These are phyloP conservation scores for Brachynemurus nebulosus DNA, from an alignment of 2,888 invertebrate genomes.

Conservation along the genomic window DNA sequence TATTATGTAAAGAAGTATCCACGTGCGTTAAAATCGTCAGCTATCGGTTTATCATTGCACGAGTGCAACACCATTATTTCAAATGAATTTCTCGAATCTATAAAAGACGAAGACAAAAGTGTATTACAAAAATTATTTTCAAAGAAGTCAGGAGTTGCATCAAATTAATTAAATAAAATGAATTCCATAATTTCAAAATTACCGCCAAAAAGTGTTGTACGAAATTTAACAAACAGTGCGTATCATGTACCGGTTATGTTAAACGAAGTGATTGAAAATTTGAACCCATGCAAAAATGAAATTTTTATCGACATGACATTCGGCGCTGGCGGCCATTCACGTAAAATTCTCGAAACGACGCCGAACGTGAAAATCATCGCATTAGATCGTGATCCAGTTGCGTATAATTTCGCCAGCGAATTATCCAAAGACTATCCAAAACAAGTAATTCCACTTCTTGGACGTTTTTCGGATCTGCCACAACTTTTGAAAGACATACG, in stretches of 20 bases:
- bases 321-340: conserved; percentile 85
- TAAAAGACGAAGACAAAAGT: conserved; percentile 46
- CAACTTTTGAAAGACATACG: conserved; percentile 42
- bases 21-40: conserved; percentile 42
- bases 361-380: conserved; percentile 57
- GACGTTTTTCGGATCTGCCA: conserved; percentile 79
- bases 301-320: conserved; percentile 88
- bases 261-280: conserved; percentile 50
- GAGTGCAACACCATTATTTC: conserved; percentile 62
- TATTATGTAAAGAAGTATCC: conserved; percentile 52
- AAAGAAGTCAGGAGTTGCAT: too few relatives aligned
- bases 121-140: conserved; percentile 39
- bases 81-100: conserved; percentile 50
- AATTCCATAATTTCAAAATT: conserved; percentile 22
- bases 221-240: too few relatives aligned
- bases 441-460: conserved; percentile 65
- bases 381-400: conserved; percentile 77
- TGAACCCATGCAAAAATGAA: conserved; percentile 48
- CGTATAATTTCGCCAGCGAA: conserved; percentile 50
- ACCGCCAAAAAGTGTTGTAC: too few relatives aligned
- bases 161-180: too few relatives aligned
- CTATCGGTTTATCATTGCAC: conserved; percentile 58
- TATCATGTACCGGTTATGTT: conserved; percentile 70
- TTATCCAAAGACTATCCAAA: conserved; percentile 53
- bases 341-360: conserved; percentile 50